Evolutionary conservation across 2,113 vertebrate genomes (phyloP).

Genomic region (Rhabdomys dilectus): DNA sequence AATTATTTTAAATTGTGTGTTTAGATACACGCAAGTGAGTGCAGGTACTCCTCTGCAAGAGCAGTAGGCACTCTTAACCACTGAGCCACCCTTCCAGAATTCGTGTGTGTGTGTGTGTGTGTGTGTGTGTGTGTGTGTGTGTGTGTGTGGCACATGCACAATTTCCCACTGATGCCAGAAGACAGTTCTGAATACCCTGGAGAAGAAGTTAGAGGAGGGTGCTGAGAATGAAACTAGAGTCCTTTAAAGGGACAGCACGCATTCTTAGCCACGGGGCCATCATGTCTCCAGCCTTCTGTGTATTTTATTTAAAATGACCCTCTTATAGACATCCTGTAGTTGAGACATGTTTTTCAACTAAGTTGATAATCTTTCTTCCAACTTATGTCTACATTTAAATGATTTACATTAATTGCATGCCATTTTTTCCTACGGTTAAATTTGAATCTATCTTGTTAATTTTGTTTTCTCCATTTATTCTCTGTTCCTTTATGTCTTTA

Average conservation of each 20-base stretch:
- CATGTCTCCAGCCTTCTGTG: background rate
- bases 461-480: slow-evolving; percentile 22
- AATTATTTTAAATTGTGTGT: background rate
- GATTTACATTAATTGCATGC: background rate
- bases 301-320: background rate
- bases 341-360: background rate
- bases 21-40: background rate
- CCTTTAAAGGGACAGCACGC: background rate
- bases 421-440: background rate
- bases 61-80: background rate
- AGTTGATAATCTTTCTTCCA: background rate
- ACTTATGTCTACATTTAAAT: background rate
- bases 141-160: background rate
- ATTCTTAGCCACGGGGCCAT: background rate
- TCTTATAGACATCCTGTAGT: background rate
- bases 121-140: background rate
- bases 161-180: too few species aligned
- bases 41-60: background rate
- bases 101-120: background rate
- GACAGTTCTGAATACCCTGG: background rate
- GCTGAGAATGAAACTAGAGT: background rate
- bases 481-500: slow-evolving; percentile 1
- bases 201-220: background rate
- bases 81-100: background rate
- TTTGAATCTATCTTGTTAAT: slow-evolving; percentile 11